Evolutionary conservation across 2,888 invertebrate species (phyloP).

Genomic region (Pseudococcus viburni): DNA sequence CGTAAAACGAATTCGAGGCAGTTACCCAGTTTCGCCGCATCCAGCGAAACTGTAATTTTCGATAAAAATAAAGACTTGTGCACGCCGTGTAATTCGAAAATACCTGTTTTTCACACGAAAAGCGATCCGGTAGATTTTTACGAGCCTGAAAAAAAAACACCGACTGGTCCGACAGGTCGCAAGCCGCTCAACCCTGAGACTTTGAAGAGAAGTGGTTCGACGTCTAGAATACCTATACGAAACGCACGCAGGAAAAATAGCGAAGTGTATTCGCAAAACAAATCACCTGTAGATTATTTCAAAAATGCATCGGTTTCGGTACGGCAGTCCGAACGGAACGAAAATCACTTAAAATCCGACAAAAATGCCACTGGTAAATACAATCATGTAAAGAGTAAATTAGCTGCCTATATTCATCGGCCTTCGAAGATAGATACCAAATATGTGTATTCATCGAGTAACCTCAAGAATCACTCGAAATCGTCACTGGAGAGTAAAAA

Average conservation of each 20-base stretch:
- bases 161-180: not conserved
- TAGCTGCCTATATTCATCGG: conserved; percentile 61
- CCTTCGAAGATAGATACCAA: conserved; percentile 45
- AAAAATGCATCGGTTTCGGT: not conserved
- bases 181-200: conserved; percentile 45
- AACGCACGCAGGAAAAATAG: not conserved
- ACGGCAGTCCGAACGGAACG: not conserved
- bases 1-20: not conserved
- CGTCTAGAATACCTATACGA: conserved; percentile 63
- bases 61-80: conserved; percentile 18
- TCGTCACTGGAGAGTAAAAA: not conserved
- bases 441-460: conserved; percentile 27
- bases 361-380: conserved; percentile 34
- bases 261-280: not conserved
- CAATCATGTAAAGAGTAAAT: conserved; percentile 59
- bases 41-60: conserved; percentile 33
- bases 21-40: not conserved
- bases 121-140: conserved; percentile 27
- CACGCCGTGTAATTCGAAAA: conserved; percentile 61
- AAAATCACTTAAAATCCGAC: not conserved
- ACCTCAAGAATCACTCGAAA: not conserved
- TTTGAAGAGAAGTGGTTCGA: conserved; percentile 33
- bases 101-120: conserved; percentile 43
- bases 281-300: conserved; percentile 10
- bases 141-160: conserved; percentile 5